Percentiles rank a stretch among this genome's conserved stretches.
Conservation (phyloP, 2,888 invertebrate genomes). For the Dione vanillae region DNA sequence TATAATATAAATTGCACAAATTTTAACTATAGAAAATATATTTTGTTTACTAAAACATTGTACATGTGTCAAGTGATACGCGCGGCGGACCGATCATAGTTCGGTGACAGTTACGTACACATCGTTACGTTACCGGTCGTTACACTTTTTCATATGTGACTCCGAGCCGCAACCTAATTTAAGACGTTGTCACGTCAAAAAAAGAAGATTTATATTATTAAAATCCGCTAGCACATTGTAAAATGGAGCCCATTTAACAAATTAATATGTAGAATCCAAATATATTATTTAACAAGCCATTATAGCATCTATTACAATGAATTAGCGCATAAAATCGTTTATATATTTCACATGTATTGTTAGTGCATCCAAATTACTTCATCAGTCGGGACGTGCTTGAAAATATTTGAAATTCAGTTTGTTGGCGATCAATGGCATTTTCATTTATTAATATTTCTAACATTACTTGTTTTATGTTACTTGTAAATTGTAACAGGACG, state of each 20-base stretch:
- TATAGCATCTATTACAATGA: conserved; percentile 28
- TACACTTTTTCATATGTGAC: too few species aligned
- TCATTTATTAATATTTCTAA: conserved; percentile 4
- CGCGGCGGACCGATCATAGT: too few species aligned
- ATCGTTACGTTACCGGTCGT: too few species aligned
- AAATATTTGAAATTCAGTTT: conserved; percentile 20
- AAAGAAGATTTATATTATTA: not conserved
- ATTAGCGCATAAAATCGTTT: conserved; percentile 12
- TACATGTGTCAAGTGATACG: too few species aligned
- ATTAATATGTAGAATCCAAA: conserved; percentile 2
- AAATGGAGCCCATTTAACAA: conserved; percentile 10
- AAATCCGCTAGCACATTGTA: conserved; percentile 1
- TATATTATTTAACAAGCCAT: not conserved
- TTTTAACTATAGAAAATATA: too few species aligned
- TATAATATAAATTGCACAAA: too few species aligned
- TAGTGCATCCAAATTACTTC: conserved; percentile 31
- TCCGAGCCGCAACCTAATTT: too few species aligned
- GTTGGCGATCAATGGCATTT: not conserved
- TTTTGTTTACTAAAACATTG: too few species aligned
- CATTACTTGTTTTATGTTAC: not conserved
- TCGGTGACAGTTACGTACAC: too few species aligned
- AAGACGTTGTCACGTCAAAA: too few species aligned
- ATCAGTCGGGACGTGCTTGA: conserved; percentile 28
- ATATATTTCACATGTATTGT: conserved; percentile 8
- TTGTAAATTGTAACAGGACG: not conserved